Evolutionary conservation across 2,888 invertebrate species (phyloP).

Genomic region (Tethea ocularis): DNA sequence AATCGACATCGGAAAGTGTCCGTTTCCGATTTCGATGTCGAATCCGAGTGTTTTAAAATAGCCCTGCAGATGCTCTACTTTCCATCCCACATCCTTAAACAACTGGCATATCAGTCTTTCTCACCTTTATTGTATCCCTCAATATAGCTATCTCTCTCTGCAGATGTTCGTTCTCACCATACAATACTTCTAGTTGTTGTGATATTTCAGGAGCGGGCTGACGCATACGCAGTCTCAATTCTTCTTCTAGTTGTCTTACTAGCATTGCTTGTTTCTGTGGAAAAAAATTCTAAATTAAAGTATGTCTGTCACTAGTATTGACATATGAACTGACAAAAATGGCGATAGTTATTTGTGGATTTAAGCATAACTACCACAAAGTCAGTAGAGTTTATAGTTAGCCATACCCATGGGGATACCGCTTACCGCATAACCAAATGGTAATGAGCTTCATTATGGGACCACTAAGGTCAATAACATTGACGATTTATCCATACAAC

Average conservation of each 20-base stretch:
- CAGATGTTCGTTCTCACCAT: slow-evolving; percentile 96
- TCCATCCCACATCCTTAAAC: too few species aligned
- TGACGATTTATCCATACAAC: too few species aligned
- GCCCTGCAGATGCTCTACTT: too few species aligned
- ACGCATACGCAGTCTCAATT: slow-evolving; percentile 93
- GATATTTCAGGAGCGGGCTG: slow-evolving; percentile 96
- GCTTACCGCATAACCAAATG: too few species aligned
- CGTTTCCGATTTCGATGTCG: too few species aligned
- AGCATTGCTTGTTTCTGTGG: slow-evolving; percentile 97
- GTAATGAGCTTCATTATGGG: too few species aligned
- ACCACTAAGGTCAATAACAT: too few species aligned
- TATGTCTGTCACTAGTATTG: not conserved
- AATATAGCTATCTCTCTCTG: slow-evolving; percentile 96
- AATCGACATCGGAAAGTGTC: too few species aligned
- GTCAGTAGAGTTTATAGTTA: too few species aligned
- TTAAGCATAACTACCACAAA: not conserved
- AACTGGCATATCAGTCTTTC: slow-evolving; percentile 12
- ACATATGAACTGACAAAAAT: not conserved
- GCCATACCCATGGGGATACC: too few species aligned
- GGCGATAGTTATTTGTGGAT: not conserved
- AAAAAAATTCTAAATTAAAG: slow-evolving; percentile 6
- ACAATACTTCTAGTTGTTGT: slow-evolving; percentile 95
- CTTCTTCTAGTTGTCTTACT: slow-evolving; percentile 96
- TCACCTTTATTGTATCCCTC: slow-evolving; percentile 95
- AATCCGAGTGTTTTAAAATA: too few species aligned